Conservation (phyloP, 2,797 vertebrate genomes). For the Sebastiscus albofasciatus region DNA sequence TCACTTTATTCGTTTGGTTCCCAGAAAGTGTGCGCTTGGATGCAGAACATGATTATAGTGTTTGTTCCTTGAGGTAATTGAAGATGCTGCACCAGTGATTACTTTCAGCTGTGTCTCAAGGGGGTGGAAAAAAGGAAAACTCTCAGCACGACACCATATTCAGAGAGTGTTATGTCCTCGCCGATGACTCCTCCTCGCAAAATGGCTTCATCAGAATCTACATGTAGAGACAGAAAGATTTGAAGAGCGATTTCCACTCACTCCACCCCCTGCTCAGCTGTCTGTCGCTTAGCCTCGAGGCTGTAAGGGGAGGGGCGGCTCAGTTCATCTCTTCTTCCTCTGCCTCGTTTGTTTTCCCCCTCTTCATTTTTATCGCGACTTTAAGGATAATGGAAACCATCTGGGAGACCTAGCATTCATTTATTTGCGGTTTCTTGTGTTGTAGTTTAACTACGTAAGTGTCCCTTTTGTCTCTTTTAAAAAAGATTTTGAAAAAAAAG, state of each 20-base stretch:
- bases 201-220: slow-evolving; percentile 44
- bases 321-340: slow-evolving; percentile 60
- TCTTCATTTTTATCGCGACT: slow-evolving; percentile 61
- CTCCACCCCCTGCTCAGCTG: slow-evolving; percentile 41
- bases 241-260: slow-evolving; percentile 7
- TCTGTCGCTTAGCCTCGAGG: slow-evolving; percentile 59
- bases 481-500: slow-evolving; percentile 12
- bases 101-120: slow-evolving; percentile 72
- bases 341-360: slow-evolving; percentile 64
- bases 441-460: slow-evolving; percentile 35
- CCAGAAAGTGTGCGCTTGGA: slow-evolving; percentile 45
- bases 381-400: slow-evolving; percentile 76
- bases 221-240: slow-evolving; percentile 37
- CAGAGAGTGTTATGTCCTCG: slow-evolving; percentile 9
- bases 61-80: slow-evolving; percentile 70
- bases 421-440: slow-evolving; percentile 65
- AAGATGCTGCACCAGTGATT: slow-evolving; percentile 76
- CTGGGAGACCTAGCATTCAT: slow-evolving; percentile 66
- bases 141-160: slow-evolving; percentile 23
- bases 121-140: background rate
- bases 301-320: slow-evolving; percentile 31
- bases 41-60: slow-evolving; percentile 61
- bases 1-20: slow-evolving; percentile 21
- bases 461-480: slow-evolving; percentile 53
- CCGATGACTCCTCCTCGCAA: slow-evolving; percentile 18